A percentile compares a stretch with the other conserved stretches of the same genome.
phyloP scores from a whole-genome alignment of 2,888 invertebrate genomes.

The Hypselothyrea guttata region DNA sequence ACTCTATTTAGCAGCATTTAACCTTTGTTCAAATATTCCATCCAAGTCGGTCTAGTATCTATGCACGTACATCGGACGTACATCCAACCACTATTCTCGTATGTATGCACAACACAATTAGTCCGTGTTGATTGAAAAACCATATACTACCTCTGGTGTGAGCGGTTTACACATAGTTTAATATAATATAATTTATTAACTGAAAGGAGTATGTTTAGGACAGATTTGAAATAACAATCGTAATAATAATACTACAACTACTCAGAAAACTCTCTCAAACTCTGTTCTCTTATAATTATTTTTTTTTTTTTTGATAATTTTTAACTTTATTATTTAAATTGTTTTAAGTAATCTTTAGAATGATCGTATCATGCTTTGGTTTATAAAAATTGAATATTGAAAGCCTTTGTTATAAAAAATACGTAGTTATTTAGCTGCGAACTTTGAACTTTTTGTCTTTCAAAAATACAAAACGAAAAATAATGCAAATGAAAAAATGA shows the following conservation, averaged over 20 bases:
- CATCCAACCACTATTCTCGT: not conserved
- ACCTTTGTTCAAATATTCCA: conserved; percentile 20
- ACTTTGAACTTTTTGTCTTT: conserved; percentile 20
- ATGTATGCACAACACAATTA: conserved; percentile 21
- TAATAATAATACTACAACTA: not conserved
- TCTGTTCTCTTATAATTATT: too few relatives aligned
- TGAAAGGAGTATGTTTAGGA: not conserved
- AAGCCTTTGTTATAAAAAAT: not conserved
- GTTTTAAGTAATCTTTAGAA: not conserved
- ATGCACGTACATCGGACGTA: not conserved
- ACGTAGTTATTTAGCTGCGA: conserved; percentile 25
- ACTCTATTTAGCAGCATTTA: not conserved
- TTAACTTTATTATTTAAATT: not conserved
- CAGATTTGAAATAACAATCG: too few relatives aligned
- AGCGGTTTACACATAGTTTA: conserved; percentile 43
- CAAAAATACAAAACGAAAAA: conserved; percentile 56
- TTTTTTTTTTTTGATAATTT: too few relatives aligned
- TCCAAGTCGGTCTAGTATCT: not conserved
- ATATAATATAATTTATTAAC: conserved; percentile 52
- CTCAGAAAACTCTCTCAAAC: not conserved
- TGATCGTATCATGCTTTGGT: too few relatives aligned
- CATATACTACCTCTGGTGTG: conserved; percentile 48
- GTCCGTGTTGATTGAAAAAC: conserved; percentile 26
- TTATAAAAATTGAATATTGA: conserved; percentile 4
- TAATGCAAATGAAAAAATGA: conserved; percentile 67